Evolutionary conservation across 1,140 invertebrate genomes (phyloP), one percentile per base, ranked within the genome.

Genomic region (Dreissena rostriformis): DNA sequence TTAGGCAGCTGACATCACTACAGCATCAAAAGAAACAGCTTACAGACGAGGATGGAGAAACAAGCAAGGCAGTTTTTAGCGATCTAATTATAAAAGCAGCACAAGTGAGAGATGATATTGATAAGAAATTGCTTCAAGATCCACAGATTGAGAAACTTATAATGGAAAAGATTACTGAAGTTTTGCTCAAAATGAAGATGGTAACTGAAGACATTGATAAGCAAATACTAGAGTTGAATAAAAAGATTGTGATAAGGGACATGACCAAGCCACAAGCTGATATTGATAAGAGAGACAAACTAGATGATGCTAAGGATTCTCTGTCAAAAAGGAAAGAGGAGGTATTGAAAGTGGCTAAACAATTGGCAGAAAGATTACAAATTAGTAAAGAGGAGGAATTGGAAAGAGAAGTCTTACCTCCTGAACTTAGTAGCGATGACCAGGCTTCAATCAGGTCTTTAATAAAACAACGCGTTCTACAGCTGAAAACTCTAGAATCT

Each of bases 101-200:
- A 24, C 26, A 52, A 19, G 39, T 73, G 1, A 81, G 26, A 49
- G 49, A 68, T 22, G 52, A 76, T 24, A 29, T 75, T 49, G 66
- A 75, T 83, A 72, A 28, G 17, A 61, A 74, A 68, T 15, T 76
- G 4, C 49, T 68, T n/a, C 51, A 75, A 28, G 67, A 75, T 11
- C 6, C 39, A 24, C 55, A 11, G 22, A 11, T 83, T 15, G 66
- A 76, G 17, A 75, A 39, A 70, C 28, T 67, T 24, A 15, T 83
- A 11, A 53, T 61, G 17, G 66, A 51, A 24, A 83, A 75, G 74
- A 0, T 83, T 0, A 26, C 75, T 5, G 81, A 76, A 76, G 52
- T 76, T 57, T 22, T 76, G 4, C 72, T 83, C 22, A 55, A 68
- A 19, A 63, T 75, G 24, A 76, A 76, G 26, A 39, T 49, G 22